Evolutionary conservation across 1,140 invertebrate species (phyloP).

Genomic region (Pseudomyrmex concolor): DNA sequence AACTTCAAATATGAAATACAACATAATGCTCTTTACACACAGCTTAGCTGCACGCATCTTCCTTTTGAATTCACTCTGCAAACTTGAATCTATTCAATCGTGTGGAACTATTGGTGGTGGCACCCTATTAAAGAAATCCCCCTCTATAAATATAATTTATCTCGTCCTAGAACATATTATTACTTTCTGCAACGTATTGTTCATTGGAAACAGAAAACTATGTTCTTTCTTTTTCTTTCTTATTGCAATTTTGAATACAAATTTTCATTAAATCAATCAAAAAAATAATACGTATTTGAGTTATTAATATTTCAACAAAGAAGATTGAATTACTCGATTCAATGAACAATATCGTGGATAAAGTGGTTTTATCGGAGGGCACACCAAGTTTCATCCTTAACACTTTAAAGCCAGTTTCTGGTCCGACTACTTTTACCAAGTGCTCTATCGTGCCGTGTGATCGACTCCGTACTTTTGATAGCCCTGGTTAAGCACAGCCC

Average conservation of each 20-base stretch:
- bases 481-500: conserved; percentile 47
- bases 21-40: conserved; percentile 30
- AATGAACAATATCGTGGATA: conserved; percentile 27
- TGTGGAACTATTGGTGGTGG: conserved; percentile 55
- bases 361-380: conserved; percentile 26
- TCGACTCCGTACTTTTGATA: conserved; percentile 63
- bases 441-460: conserved; percentile 55
- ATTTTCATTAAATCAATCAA: neutral
- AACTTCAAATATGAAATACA: too few relatives aligned
- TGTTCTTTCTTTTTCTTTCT: too few relatives aligned
- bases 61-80: conserved; percentile 7
- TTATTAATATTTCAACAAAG: neutral
- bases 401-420: conserved; percentile 39
- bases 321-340: conserved; percentile 17
- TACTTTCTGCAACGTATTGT: conserved; percentile 2
- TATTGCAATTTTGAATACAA: too few relatives aligned
- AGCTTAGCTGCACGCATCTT: conserved; percentile 47
- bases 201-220: neutral
- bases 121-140: conserved; percentile 5
- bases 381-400: conserved; percentile 33
- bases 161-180: conserved; percentile 20
- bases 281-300: neutral
- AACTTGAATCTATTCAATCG: conserved; percentile 23
- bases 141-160: neutral
- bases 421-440: conserved; percentile 46